These are phyloP conservation scores for Acipenser ruthenus DNA, from an alignment of 2,797 vertebrate species.

Conservation along the genomic window DNA sequence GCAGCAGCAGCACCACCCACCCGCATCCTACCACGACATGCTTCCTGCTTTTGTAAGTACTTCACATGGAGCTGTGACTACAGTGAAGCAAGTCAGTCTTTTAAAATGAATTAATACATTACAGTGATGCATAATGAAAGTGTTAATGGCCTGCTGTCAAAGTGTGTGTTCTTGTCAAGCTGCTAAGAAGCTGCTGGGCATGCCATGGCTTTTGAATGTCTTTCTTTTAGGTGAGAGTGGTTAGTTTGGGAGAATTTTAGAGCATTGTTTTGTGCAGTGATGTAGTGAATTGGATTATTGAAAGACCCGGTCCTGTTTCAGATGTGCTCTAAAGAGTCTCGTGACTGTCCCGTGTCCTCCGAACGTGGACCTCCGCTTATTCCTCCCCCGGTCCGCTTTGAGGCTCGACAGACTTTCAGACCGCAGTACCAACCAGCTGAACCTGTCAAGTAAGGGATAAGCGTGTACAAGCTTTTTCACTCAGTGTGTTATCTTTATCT, in stretches of 20 bases:
- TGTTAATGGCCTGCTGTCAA: no score
- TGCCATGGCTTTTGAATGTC: background rate
- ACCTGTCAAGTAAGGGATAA: constrained; percentile 55
- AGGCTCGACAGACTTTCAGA: constrained; percentile 78
- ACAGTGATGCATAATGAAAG: no score
- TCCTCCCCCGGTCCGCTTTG: constrained; percentile 77
- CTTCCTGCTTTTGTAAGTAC: constrained; percentile 94
- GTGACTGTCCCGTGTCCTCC: constrained; percentile 60
- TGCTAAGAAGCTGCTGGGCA: no score
- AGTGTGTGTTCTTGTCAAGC: no score
- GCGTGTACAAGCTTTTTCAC: background rate
- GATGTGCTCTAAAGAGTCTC: constrained; percentile 91
- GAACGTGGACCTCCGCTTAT: constrained; percentile 62
- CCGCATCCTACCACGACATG: constrained; percentile 94
- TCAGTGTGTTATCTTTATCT: background rate
- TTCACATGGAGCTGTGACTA: background rate
- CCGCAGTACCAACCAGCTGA: constrained; percentile 70
- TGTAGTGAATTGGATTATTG: constrained; percentile 7
- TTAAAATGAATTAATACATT: no score
- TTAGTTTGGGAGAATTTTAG: background rate
- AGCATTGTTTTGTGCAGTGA: background rate
- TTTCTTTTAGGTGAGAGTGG: background rate
- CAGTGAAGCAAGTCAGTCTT: no score
- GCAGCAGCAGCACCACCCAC: constrained; percentile 78
- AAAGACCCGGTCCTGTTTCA: constrained; percentile 36